phyloP scores from a whole-genome alignment of 2,888 invertebrate species.

The Thecocarcelia acutangulata region DNA sequence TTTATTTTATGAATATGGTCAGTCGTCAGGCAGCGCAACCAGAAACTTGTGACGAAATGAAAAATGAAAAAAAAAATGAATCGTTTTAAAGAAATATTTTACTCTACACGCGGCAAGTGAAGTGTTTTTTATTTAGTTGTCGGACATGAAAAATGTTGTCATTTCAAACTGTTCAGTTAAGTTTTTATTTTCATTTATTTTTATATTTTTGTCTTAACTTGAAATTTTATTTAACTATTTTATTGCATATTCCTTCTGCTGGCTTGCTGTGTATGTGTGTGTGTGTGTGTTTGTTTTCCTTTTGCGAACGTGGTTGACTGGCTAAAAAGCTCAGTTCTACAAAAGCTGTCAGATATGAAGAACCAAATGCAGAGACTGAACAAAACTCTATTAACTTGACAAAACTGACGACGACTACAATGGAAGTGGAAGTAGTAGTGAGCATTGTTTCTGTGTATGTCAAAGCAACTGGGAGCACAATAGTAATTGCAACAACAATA shows the following conservation, averaged over 20 bases:
- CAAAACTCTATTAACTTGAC: conserved; percentile 53
- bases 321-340: conserved; percentile 57
- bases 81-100: conserved; percentile 59
- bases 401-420: conserved; percentile 25
- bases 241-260: background rate
- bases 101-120: conserved; percentile 69
- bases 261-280: conserved; percentile 5
- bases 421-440: background rate
- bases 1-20: conserved; percentile 32
- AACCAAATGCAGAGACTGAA: conserved; percentile 25
- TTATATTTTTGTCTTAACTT: background rate
- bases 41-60: conserved; percentile 52
- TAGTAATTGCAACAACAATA: conserved; percentile 59
- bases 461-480: conserved; percentile 24
- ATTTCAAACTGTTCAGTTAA: conserved; percentile 66
- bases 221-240: conserved; percentile 28
- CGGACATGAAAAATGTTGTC: conserved; percentile 71
- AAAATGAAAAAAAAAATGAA: conserved; percentile 53
- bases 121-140: conserved; percentile 73
- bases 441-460: no score
- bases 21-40: conserved; percentile 19
- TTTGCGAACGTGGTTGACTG: conserved; percentile 55
- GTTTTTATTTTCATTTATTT: no score
- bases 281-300: conserved; percentile 5
- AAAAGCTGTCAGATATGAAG: conserved; percentile 58